Evolutionary conservation across 2,888 invertebrate species (phyloP), one percentile per base, ranked within the genome.

Genomic region (Craniophora ligustri): DNA sequence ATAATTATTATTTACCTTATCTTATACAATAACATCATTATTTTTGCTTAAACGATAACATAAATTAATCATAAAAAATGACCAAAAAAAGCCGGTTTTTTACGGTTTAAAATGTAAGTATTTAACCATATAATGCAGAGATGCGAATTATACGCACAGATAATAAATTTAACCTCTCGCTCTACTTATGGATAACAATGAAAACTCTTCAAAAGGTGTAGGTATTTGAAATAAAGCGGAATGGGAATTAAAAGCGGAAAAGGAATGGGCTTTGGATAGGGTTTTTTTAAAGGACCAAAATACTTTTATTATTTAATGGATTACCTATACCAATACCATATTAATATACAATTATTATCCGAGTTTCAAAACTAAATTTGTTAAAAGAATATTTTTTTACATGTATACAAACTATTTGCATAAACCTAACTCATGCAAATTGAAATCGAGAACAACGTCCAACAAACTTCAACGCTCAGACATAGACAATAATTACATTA

Each of bases 381-480:
- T 1, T 35, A 11, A 18, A 64, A 36, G 0, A 51, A 51, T 28
- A 46, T 28, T 26, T 13, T 49, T 34, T 15, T 46, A 15, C 34
- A 36, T 38, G 26, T 21, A 15, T n/a, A n/a, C n/a, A 53, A 39
- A 21, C 41, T 58, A 63, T 67, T 61, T 75, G 71, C 76, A 78
- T 75, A 66, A 73, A 59, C 62, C 45, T n/a, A 70, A 59, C 62
- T 62, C 42, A 49, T 53, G 48, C 44, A 64, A 76, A 70, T 65
- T 68, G 60, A 65, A 70, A 65, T 42, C 38, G 44, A 42, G 56
- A 67, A 54, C 70, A 60, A 64, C 47, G 55, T 32, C 7, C 15
- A 35, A 62, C 54, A 34, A 46, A 61, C 14, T 46, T 45, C 39
- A 23, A 44, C 31, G 50, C 57, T 1, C 26, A 30, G 40, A 21